Conservation (phyloP, 2,797 vertebrate species). For the Rhinatrema bivittatum region DNA sequence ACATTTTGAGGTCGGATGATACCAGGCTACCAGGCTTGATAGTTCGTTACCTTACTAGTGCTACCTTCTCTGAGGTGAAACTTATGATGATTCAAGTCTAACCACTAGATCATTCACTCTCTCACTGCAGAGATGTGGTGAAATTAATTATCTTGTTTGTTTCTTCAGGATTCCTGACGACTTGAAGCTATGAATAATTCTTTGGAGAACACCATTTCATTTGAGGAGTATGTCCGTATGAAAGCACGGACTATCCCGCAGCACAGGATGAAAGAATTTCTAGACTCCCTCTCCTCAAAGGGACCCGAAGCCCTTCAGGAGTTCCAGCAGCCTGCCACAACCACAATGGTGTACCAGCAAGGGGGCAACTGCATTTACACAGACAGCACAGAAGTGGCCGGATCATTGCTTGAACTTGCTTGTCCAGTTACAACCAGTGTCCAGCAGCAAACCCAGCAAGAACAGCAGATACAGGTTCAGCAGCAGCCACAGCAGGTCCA, state of each 20-base stretch:
- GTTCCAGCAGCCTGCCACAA: slow-evolving; percentile 78
- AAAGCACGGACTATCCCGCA: slow-evolving; percentile 90
- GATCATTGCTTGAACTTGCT: slow-evolving; percentile 88
- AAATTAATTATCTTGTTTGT: too few relatives aligned
- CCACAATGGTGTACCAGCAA: slow-evolving; percentile 93
- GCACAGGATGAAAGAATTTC: slow-evolving; percentile 96
- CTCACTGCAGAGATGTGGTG: too few relatives aligned
- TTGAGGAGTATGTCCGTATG: slow-evolving; percentile 92
- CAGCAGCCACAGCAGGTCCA: slow-evolving; percentile 65
- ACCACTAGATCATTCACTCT: too few relatives aligned
- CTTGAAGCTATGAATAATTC: slow-evolving; percentile 88
- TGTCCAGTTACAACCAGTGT: slow-evolving; percentile 82
- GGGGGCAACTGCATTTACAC: slow-evolving; percentile 90
- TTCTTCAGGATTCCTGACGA: slow-evolving; percentile 53
- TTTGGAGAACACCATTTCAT: slow-evolving; percentile 87
- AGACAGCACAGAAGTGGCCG: slow-evolving; percentile 93
- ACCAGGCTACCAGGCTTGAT: too few relatives aligned
- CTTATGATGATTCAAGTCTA: too few relatives aligned
- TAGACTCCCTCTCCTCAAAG: slow-evolving; percentile 88
- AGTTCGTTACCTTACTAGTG: too few relatives aligned
- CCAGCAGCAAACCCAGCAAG: slow-evolving; percentile 62
- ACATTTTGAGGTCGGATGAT: too few relatives aligned
- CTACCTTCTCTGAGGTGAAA: too few relatives aligned
- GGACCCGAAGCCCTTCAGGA: slow-evolving; percentile 89
- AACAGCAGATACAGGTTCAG: slow-evolving; percentile 68